Conservation (phyloP, 1,140 invertebrate genomes). For the Heliconius nattereri region DNA sequence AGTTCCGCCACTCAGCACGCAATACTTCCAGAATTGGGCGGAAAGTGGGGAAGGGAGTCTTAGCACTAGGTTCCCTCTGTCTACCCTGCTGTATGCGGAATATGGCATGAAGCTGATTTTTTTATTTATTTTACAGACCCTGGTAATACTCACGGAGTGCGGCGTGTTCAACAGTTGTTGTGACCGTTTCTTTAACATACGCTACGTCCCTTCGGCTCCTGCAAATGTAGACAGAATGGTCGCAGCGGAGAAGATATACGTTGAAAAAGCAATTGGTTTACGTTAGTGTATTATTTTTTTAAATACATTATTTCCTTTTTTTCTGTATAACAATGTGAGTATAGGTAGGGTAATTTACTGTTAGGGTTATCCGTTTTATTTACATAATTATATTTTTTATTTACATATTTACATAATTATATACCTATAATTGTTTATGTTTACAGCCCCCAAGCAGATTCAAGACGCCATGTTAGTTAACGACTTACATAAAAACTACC, state of each 20-base stretch:
- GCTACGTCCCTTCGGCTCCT: constrained; percentile 30
- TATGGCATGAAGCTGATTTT: too few species aligned
- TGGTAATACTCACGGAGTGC: constrained; percentile 46
- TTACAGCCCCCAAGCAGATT: constrained; percentile 52
- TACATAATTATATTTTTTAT: too few species aligned
- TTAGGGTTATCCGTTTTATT: too few species aligned
- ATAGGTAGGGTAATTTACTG: too few species aligned
- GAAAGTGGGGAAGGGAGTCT: too few species aligned
- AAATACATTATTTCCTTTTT: too few species aligned
- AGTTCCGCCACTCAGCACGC: too few species aligned
- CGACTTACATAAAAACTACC: constrained; percentile 67
- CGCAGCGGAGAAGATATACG: constrained; percentile 52
- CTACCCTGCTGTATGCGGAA: too few species aligned
- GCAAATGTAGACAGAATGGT: constrained; percentile 45
- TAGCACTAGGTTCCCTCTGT: too few species aligned
- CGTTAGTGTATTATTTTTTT: constrained; percentile 43
- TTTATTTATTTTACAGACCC: constrained; percentile 31
- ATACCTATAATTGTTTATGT: neutral
- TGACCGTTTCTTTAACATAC: constrained; percentile 41
- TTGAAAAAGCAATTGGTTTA: constrained; percentile 48
- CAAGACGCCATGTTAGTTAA: constrained; percentile 61
- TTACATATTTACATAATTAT: too few species aligned
- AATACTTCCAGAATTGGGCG: too few species aligned
- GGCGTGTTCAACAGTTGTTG: constrained; percentile 45
- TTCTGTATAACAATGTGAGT: too few species aligned